Percentiles rank a stretch among this genome's conserved stretches.
Conservation (phyloP, 2,113 vertebrate species). For the Gasterosteus aculeatus region DNA sequence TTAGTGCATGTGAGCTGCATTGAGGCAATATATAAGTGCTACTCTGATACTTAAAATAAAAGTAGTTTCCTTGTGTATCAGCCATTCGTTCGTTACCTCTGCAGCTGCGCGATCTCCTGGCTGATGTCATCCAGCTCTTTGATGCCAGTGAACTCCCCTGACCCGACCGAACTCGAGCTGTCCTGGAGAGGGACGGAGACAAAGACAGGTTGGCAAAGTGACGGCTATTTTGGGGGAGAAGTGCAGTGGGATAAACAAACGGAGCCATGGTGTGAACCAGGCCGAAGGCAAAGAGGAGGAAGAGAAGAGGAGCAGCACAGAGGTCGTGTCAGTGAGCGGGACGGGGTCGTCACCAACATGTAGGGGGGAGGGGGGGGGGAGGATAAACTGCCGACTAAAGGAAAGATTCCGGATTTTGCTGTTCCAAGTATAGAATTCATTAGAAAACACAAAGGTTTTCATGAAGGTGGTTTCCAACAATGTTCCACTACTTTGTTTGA, state of each 20-base stretch:
- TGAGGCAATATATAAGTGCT: not conserved
- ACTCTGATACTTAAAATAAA: not conserved
- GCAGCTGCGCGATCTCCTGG: constrained; percentile 94
- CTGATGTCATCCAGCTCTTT: constrained; percentile 97
- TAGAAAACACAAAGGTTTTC: not conserved
- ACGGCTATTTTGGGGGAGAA: not conserved
- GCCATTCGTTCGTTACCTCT: constrained; percentile 83
- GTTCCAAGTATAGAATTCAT: not conserved
- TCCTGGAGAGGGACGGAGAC: constrained; percentile 81
- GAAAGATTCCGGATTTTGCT: constrained; percentile 46
- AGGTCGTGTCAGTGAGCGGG: constrained; percentile 25
- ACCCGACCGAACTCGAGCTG: constrained; percentile 89
- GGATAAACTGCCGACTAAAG: constrained; percentile 41
- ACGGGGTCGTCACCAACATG: constrained; percentile 38
- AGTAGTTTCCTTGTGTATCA: not conserved
- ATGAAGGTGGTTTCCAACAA: not conserved
- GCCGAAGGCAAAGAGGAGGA: constrained; percentile 17
- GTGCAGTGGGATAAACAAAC: constrained; percentile 29
- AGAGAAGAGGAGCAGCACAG: constrained; percentile 32
- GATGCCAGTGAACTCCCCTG: constrained; percentile 94
- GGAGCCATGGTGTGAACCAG: constrained; percentile 11
- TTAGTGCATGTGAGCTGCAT: too few relatives aligned
- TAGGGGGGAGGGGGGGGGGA: not conserved
- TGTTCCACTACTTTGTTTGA: not conserved
- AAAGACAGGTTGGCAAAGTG: constrained; percentile 8